Evolutionary conservation across 1,140 invertebrate species (phyloP).

Genomic region (Neocloeon triangulifer): DNA sequence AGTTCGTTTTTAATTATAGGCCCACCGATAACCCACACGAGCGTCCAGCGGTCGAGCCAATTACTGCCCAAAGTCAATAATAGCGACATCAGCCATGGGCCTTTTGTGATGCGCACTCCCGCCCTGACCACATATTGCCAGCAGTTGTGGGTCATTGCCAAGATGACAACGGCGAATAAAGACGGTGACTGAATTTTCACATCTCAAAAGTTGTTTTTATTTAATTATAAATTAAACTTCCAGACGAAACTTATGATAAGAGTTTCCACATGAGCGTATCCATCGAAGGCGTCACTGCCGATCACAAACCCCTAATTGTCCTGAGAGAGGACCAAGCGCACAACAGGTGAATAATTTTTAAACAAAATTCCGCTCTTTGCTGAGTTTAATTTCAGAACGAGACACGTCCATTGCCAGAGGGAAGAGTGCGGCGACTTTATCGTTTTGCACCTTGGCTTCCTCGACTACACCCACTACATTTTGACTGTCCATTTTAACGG

Average conservation of each 20-base stretch:
- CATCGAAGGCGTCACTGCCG: conserved; percentile 50
- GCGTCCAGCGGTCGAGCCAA: conserved; percentile 30
- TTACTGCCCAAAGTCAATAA: conserved; percentile 24
- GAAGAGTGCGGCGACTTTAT: conserved; percentile 71
- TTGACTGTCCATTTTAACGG: conserved; percentile 67
- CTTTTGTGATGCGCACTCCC: conserved; percentile 67
- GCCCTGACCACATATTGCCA: conserved; percentile 70
- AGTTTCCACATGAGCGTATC: conserved; percentile 61
- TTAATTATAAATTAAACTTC: conserved; percentile 17
- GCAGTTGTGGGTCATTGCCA: conserved; percentile 79
- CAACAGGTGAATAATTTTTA: conserved; percentile 30
- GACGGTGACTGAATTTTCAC: too few relatives aligned
- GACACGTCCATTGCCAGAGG: conserved; percentile 57
- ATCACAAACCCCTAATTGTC: conserved; percentile 41
- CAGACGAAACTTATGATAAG: conserved; percentile 70
- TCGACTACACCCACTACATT: conserved; percentile 72
- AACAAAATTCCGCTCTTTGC: background rate
- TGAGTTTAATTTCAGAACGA: conserved; percentile 28
- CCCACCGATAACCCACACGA: conserved; percentile 67
- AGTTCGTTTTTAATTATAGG: conserved; percentile 25
- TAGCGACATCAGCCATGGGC: conserved; percentile 52
- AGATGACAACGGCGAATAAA: conserved; percentile 59
- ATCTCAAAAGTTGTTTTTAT: too few relatives aligned
- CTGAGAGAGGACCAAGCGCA: conserved; percentile 33
- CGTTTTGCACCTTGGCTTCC: conserved; percentile 68